Evolutionary conservation across 2,888 invertebrate species (phyloP).

Genomic region (Blastobasis adustella): DNA sequence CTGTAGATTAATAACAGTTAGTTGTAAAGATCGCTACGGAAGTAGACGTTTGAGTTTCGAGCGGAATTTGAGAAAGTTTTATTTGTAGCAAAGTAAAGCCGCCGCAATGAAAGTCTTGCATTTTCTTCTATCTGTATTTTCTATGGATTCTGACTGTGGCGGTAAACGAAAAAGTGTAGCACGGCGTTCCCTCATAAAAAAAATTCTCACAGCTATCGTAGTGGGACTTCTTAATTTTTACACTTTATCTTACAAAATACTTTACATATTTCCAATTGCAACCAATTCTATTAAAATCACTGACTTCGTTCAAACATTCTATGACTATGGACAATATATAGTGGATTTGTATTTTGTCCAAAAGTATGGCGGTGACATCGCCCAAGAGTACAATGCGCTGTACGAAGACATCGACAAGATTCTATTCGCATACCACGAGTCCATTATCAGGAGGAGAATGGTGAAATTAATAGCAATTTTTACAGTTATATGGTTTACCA

Average conservation of each 20-base stretch:
- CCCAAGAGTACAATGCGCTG: slow-evolving; percentile 38
- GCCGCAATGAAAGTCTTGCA: slow-evolving; percentile 28
- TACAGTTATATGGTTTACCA: slow-evolving; percentile 30
- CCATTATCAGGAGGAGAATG: slow-evolving; percentile 26
- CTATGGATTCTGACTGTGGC: slow-evolving; percentile 26
- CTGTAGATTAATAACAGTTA: too few relatives aligned
- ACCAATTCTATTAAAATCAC: slow-evolving; percentile 39
- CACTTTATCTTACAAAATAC: slow-evolving; percentile 37
- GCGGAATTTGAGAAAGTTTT: too few relatives aligned
- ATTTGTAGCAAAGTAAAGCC: too few relatives aligned
- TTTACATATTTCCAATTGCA: slow-evolving; percentile 22
- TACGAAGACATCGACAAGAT: slow-evolving; percentile 40
- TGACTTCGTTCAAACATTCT: slow-evolving; percentile 40
- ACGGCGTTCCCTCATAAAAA: slow-evolving; percentile 14
- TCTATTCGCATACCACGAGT: slow-evolving; percentile 27
- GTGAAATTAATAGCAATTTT: slow-evolving; percentile 27
- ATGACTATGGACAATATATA: slow-evolving; percentile 40
- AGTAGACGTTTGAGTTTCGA: too few relatives aligned
- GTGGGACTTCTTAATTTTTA: slow-evolving; percentile 27
- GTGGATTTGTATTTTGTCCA: slow-evolving; percentile 44
- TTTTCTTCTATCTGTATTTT: slow-evolving; percentile 36
- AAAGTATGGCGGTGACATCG: slow-evolving; percentile 41
- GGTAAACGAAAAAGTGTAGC: slow-evolving; percentile 10
- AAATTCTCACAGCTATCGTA: slow-evolving; percentile 15
- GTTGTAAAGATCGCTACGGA: too few relatives aligned